A percentile compares a stretch with the other conserved stretches of the same genome.
Conservation (phyloP, 2,888 invertebrate genomes). For the Lasioglossum oenotherae region DNA sequence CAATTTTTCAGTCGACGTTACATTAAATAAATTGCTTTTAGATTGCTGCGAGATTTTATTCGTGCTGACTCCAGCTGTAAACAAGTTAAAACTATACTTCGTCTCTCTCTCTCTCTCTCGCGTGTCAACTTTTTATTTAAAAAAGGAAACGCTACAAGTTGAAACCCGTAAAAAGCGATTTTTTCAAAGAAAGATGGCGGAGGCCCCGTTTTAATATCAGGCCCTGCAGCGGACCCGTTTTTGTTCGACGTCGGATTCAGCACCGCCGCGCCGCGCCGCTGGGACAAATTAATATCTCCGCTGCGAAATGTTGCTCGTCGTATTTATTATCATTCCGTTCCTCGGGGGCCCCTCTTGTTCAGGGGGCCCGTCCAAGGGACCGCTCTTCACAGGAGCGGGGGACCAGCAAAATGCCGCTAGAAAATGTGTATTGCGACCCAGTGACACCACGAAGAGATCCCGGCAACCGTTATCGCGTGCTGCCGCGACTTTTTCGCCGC, state of each 20-base stretch:
- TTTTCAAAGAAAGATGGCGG: neutral
- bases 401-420: conserved; percentile 55
- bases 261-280: conserved; percentile 1
- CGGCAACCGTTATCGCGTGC: conserved; percentile 66
- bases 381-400: conserved; percentile 10
- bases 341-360: neutral
- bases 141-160: neutral
- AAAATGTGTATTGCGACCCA: conserved; percentile 66
- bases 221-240: conserved; percentile 3
- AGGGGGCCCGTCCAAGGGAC: neutral
- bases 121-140: neutral
- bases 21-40: neutral
- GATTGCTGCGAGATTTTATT: neutral
- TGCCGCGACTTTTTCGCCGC: conserved; percentile 47
- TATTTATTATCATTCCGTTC: conserved; percentile 49
- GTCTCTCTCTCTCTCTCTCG: too few relatives aligned
- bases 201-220: conserved; percentile 19
- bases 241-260: conserved; percentile 11
- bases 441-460: conserved; percentile 62
- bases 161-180: neutral
- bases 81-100: neutral
- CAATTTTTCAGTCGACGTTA: neutral
- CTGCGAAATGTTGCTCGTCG: conserved; percentile 44
- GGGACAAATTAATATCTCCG: conserved; percentile 52
- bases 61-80: neutral